Base-by-base conservation (phyloP, 2,888 invertebrate species). In the Nudaria mundana region DNA sequence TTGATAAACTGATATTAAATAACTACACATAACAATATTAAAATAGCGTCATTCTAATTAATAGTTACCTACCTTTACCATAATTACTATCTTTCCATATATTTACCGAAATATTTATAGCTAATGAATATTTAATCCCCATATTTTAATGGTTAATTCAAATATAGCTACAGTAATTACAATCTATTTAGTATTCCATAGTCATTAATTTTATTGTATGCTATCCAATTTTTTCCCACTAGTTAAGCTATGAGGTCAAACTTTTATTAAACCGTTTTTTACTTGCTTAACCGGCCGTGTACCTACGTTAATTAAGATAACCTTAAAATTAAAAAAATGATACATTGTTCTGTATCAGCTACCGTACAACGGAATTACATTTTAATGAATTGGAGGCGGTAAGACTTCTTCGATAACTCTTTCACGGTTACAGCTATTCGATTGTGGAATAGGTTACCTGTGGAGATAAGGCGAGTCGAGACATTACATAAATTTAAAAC, bases 361-460 rank as follows among this genome's bases (percentile, higher is more conserved):
- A 57, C 59, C 42, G 61, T 54, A 46, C 56, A 54, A 66, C 65
- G 69, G 66, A 77, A 77, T 71, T 76, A 81, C 82, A 79, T 81
- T 84, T 79, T 63, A 80, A n/a, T 83, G 84, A 85, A 86, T 86
- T 86, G 84, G 76, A 71, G n/a, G n/a, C n/a, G n/a, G n/a, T n/a
- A n/a, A n/a, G n/a, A n/a, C n/a, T n/a, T n/a, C n/a, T n/a, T n/a
- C n/a, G n/a, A n/a, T n/a, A n/a, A n/a, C n/a, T n/a, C n/a, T n/a
- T n/a, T n/a, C n/a, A n/a, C n/a, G n/a, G n/a, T n/a, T n/a, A n/a
- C n/a, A n/a, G n/a, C n/a, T n/a, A n/a, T n/a, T n/a, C n/a, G n/a
- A n/a, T n/a, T n/a, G n/a, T n/a, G n/a, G n/a, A n/a, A n/a, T n/a
- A n/a, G n/a, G n/a, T n/a, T n/a, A n/a, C n/a, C n/a, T n/a, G n/a